Evolutionary conservation across 2,888 invertebrate species (phyloP).

Genomic region (Melieria crassipennis): DNA sequence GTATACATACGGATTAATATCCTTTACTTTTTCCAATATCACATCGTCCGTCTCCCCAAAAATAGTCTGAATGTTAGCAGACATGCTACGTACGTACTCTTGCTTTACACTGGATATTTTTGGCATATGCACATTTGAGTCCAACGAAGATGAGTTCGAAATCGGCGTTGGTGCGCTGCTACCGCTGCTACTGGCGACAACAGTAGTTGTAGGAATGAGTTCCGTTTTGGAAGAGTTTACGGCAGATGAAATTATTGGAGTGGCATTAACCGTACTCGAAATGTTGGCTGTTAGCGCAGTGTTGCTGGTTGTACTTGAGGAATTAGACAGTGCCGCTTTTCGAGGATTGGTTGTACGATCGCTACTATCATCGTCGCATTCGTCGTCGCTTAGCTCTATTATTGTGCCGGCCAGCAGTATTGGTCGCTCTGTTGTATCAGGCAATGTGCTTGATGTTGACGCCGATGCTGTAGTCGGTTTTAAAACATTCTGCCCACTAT

Average conservation of each 20-base stretch:
- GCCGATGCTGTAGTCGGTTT: conserved; percentile 5
- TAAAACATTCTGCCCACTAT: background rate
- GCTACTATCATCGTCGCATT: conserved; percentile 16
- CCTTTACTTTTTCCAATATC: conserved; percentile 46
- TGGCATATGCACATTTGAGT: background rate
- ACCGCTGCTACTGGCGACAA: too few species aligned
- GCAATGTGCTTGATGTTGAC: conserved; percentile 3
- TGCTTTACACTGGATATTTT: conserved; percentile 44
- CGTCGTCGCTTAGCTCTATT: conserved; percentile 39
- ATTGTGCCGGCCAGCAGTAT: conserved; percentile 25
- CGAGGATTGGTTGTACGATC: background rate
- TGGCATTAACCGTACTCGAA: background rate
- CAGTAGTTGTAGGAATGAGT: too few species aligned
- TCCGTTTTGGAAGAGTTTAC: background rate
- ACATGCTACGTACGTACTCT: conserved; percentile 46
- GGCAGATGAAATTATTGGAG: background rate
- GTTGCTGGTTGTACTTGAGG: too few species aligned
- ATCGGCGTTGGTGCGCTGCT: conserved; percentile 5
- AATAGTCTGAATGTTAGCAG: conserved; percentile 52
- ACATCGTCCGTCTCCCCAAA: conserved; percentile 53
- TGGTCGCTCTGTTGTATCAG: background rate
- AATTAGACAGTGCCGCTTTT: background rate
- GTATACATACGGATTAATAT: conserved; percentile 54
- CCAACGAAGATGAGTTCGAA: background rate
- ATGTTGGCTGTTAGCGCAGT: too few species aligned